These are phyloP conservation scores for Anarhynchus alexandrinus DNA, from an alignment of 2,113 vertebrate species.

Conservation along the genomic window DNA sequence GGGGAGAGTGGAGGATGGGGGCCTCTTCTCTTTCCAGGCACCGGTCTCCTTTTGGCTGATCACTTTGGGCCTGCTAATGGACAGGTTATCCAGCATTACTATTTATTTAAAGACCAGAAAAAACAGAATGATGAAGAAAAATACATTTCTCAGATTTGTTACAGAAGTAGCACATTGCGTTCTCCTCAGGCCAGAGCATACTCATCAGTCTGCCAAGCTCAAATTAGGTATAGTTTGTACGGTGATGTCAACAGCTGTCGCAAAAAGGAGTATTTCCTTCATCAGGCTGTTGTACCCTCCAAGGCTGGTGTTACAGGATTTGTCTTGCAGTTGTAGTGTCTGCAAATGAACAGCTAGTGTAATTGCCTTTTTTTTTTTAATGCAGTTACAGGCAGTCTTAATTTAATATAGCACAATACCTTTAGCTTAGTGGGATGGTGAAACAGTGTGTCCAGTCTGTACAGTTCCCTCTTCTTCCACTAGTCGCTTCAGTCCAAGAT, in stretches of 20 bases:
- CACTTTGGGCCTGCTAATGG: background rate
- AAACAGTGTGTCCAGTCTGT: background rate
- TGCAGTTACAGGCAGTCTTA: background rate
- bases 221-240: background rate
- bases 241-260: background rate
- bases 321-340: background rate
- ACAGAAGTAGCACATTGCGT: background rate
- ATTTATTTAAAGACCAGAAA: background rate
- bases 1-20: background rate
- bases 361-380: background rate
- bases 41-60: background rate
- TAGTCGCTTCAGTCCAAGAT: background rate
- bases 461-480: background rate
- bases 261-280: background rate
- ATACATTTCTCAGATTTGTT: background rate
- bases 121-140: background rate
- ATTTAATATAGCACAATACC: background rate
- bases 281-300: background rate
- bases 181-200: background rate
- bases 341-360: background rate
- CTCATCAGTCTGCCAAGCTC: background rate
- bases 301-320: background rate
- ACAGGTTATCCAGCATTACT: background rate
- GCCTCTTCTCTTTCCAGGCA: background rate
- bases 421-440: background rate